A percentile compares a stretch with the other conserved stretches of the same genome.
Conservation (phyloP, 2,888 invertebrate species). For the Bugulina stolonifera region DNA sequence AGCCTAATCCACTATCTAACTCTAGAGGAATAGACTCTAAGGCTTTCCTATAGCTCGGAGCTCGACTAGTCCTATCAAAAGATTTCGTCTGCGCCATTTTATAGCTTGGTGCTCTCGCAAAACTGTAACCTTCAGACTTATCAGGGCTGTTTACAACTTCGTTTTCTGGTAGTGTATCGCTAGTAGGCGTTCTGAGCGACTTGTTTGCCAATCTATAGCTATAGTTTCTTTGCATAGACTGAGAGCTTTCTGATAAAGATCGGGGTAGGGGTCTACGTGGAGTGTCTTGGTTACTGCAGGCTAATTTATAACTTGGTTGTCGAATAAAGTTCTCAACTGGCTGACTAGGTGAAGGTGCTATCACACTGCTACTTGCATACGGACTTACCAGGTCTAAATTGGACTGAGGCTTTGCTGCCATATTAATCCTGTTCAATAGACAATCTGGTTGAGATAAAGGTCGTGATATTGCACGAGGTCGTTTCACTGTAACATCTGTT, state of each 20-base stretch:
- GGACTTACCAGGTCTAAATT: neutral
- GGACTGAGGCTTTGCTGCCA: neutral
- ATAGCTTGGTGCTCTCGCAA: constrained; percentile 4
- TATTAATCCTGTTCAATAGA: neutral
- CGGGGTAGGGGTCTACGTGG: neutral
- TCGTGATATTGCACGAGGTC: neutral
- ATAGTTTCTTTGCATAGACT: constrained; percentile 4
- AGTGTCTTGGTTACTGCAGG: constrained; percentile 17
- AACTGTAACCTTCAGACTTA: neutral
- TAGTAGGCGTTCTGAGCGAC: neutral
- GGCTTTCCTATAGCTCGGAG: constrained; percentile 19
- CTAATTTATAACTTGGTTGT: constrained; percentile 11
- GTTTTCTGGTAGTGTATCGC: neutral
- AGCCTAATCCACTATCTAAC: constrained; percentile 5
- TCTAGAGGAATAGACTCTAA: neutral
- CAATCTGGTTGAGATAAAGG: neutral
- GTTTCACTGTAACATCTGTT: neutral
- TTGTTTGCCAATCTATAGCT: constrained; percentile 13
- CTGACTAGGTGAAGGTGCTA: neutral
- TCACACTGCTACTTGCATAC: neutral
- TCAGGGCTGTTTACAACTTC: neutral
- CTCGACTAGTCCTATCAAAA: neutral
- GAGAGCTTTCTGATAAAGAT: neutral
- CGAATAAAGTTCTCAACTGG: neutral
- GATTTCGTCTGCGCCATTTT: constrained; percentile 2